Evolutionary conservation across 2,113 vertebrate species (phyloP).

Genomic region (Nesoenas mayeri): DNA sequence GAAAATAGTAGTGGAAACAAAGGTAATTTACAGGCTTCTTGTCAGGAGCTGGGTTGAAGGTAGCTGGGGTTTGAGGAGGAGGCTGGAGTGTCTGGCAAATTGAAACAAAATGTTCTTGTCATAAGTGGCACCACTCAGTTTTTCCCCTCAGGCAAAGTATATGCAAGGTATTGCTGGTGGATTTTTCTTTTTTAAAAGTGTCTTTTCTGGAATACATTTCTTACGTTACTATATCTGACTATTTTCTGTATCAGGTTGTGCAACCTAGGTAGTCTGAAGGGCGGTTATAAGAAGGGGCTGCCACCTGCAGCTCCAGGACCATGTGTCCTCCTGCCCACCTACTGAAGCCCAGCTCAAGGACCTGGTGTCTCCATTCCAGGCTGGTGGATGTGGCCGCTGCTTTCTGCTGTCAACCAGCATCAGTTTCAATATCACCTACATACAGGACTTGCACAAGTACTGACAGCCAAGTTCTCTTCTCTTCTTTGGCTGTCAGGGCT

Average conservation of each 20-base stretch:
- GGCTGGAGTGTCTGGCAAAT: not conserved
- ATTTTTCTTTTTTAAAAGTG: not conserved
- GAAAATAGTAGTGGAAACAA: not conserved
- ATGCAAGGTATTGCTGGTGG: not conserved
- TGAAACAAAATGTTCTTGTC: not conserved
- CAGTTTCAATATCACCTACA: not conserved
- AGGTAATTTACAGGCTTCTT: not conserved
- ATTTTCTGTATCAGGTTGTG: not conserved
- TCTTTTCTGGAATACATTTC: not conserved
- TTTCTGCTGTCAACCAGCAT: not conserved
- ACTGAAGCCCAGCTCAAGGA: rapidly evolving
- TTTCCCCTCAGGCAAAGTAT: not conserved
- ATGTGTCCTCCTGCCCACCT: not conserved
- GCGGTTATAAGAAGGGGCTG: not conserved
- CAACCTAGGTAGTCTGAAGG: not conserved
- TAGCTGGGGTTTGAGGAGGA: not conserved
- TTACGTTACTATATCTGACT: not conserved
- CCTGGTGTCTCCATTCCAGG: rapidly evolving
- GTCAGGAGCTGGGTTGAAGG: not conserved
- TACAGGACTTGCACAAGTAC: not conserved
- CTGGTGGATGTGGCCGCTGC: not conserved
- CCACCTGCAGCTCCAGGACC: not conserved
- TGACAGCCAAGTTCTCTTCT: not conserved
- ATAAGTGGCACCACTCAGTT: not conserved
- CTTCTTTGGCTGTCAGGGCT: not conserved